A percentile compares a stretch with the other conserved stretches of the same genome.
These are phyloP conservation scores for Aethes cnicana DNA, from an alignment of 2,888 invertebrate genomes.

Conservation along the genomic window DNA sequence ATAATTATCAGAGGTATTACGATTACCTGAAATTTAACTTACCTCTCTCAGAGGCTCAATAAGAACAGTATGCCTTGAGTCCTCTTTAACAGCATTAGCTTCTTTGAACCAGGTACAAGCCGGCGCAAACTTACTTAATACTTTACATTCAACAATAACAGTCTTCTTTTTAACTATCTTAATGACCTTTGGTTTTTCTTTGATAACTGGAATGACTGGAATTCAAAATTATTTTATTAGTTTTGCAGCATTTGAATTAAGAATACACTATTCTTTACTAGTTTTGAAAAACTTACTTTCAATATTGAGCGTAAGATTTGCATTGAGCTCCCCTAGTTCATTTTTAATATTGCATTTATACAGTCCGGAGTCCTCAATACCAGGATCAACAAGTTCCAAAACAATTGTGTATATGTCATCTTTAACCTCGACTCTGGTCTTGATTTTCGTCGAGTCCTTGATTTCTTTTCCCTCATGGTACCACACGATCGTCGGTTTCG, in stretches of 20 bases:
- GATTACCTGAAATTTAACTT: slow-evolving; percentile 51
- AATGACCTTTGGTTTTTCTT: slow-evolving; percentile 95
- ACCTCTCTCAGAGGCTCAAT: slow-evolving; percentile 91
- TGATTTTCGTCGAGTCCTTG: slow-evolving; percentile 90
- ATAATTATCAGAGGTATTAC: slow-evolving; percentile 9
- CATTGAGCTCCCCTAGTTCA: slow-evolving; percentile 96
- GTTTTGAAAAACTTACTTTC: slow-evolving; percentile 88
- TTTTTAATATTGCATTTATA: slow-evolving; percentile 99
- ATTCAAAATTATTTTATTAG: slow-evolving; percentile 31
- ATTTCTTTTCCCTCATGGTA: slow-evolving; percentile 84
- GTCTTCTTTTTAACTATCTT: slow-evolving; percentile 96
- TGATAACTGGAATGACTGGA: slow-evolving; percentile 94
- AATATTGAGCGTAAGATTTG: slow-evolving; percentile 98
- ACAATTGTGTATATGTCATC: slow-evolving; percentile 93
- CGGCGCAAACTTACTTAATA: slow-evolving; percentile 96
- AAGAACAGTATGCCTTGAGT: slow-evolving; percentile 87
- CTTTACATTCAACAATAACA: slow-evolving; percentile 95
- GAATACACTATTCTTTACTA: neutral
- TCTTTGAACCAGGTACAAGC: slow-evolving; percentile 97
- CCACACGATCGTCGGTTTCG: slow-evolving; percentile 77
- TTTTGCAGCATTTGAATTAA: neutral
- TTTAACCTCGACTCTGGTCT: slow-evolving; percentile 88
- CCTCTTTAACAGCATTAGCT: slow-evolving; percentile 88
- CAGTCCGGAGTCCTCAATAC: slow-evolving; percentile 96
- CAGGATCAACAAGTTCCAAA: slow-evolving; percentile 94